phyloP scores from a whole-genome alignment of 2,797 vertebrate species.

The Lindbergichthys nudifrons region DNA sequence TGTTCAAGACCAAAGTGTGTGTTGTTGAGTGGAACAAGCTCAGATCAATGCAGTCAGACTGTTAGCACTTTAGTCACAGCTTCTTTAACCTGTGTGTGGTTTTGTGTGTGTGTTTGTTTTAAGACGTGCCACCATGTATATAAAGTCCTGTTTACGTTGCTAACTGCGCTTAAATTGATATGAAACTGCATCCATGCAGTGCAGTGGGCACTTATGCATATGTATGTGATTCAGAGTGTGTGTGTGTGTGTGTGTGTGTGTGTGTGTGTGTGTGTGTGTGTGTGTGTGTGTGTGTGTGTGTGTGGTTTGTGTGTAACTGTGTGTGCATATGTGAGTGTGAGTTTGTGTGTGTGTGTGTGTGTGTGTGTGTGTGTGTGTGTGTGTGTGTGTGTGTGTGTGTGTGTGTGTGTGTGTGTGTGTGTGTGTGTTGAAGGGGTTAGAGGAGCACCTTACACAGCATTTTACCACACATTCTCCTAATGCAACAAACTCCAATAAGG shows the following conservation, averaged over 20 bases:
- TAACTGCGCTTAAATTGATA: conserved; percentile 43
- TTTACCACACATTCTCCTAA: conserved; percentile 61
- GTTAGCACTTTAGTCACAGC: conserved; percentile 53
- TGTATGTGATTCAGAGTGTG: conserved; percentile 30
- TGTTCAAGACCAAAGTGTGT: conserved; percentile 43
- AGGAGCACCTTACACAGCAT: conserved; percentile 70
- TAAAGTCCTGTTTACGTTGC: conserved; percentile 47
- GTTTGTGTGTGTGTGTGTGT: conserved; percentile 33
- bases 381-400: conserved; percentile 24
- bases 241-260: neutral
- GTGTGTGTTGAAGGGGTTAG: conserved; percentile 1
- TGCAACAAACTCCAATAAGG: conserved; percentile 59
- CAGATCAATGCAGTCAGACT: conserved; percentile 57
- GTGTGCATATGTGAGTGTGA: too few species aligned
- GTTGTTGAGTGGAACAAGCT: conserved; percentile 49
- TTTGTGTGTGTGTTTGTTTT: conserved; percentile 10
- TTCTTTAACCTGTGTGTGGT: conserved; percentile 46
- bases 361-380: conserved; percentile 35
- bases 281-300: conserved; percentile 42
- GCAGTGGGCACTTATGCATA: conserved; percentile 30
- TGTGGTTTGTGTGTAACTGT: neutral
- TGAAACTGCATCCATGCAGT: conserved; percentile 36
- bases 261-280: neutral
- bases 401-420: conserved; percentile 30
- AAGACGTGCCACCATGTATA: conserved; percentile 11